Percentiles rank a stretch among this genome's conserved stretches.
These are phyloP conservation scores for Chaetodon auriga DNA, from an alignment of 2,113 vertebrate genomes.

Conservation along the genomic window DNA sequence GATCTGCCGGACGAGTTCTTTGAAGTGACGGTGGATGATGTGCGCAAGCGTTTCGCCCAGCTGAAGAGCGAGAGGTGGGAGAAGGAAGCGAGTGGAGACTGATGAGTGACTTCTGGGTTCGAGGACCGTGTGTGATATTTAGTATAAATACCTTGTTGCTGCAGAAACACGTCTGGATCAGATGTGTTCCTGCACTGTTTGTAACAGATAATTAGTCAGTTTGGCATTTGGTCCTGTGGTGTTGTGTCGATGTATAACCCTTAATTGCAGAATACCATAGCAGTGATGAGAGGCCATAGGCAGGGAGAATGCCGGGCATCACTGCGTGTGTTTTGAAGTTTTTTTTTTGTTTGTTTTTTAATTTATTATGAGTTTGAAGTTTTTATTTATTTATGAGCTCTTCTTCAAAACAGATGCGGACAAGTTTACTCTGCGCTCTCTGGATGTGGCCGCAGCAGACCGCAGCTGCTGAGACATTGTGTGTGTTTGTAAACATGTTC, in stretches of 20 bases:
- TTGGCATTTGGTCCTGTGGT: slow-evolving; percentile 41
- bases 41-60: slow-evolving; percentile 93
- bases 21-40: slow-evolving; percentile 94
- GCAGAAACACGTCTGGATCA: slow-evolving; percentile 50
- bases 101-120: slow-evolving; percentile 23
- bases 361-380: slow-evolving; percentile 64
- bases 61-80: slow-evolving; percentile 93
- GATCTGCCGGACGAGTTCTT: slow-evolving; percentile 96
- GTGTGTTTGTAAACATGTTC: slow-evolving; percentile 63
- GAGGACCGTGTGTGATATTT: slow-evolving; percentile 40
- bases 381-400: slow-evolving; percentile 66
- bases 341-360: neutral
- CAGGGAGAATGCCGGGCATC: slow-evolving; percentile 38
- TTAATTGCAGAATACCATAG: slow-evolving; percentile 73
- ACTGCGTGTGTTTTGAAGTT: slow-evolving; percentile 58
- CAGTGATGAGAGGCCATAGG: slow-evolving; percentile 57
- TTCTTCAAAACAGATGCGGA: slow-evolving; percentile 66
- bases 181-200: slow-evolving; percentile 51
- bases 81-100: neutral
- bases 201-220: slow-evolving; percentile 49
- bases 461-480: slow-evolving; percentile 61
- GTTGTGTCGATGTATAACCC: slow-evolving; percentile 51
- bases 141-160: slow-evolving; percentile 38
- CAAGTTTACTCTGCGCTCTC: slow-evolving; percentile 52
- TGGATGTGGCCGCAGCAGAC: slow-evolving; percentile 48